Evolutionary conservation across 2,113 vertebrate species (phyloP), one percentile per base, ranked within the genome.

Genomic region (Sinocyclocheilus anophthalmus): DNA sequence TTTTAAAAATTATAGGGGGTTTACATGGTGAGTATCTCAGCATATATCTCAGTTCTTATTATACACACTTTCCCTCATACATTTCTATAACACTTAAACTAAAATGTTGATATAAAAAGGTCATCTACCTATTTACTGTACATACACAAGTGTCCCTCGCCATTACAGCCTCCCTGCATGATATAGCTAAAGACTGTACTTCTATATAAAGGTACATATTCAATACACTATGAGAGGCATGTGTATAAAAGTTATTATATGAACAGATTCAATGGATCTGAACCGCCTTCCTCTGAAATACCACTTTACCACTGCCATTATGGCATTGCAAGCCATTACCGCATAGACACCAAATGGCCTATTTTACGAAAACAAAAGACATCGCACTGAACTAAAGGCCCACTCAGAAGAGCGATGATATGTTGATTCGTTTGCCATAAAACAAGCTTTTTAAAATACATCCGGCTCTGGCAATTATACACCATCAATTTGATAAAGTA

Each of bases 401-500:
- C 5, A 50, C 42, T 70, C 63, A 37, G 42, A 67, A 45, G 26
- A 53, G 26, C 16, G 7, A 69, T 82, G 63, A 70, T 50, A 82
- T 70, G 63, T 70, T 55, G 48, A 69, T 37, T 82, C 10, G 50
- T 55, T 82, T 37, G 11, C 81, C 42, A 82, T 70, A 70, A 82
- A 82, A 53, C 45, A 37, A 0, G n/a, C 45, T 67, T 50, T 81
- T 92, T 88, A 89, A 89, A 89, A 81, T 85, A 30, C 76, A 86
- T 79, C 80, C 22, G 69, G 88, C 80, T 82, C 87, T 89, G 81
- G 22, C n/a, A 50, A 76, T 76, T 76, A 92, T 88, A 91, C 90
- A 91, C 81, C 88, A 93, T 93, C 87, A 86, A 93, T 94, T 93
- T 93, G 86, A 84, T 89, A 93, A 92, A 93, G 90, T 92, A 92